Percentiles rank a stretch among this genome's conserved stretches.
These are phyloP conservation scores for Branchipolynoe longqiensis DNA, from an alignment of 2,888 invertebrate species.

Conservation along the genomic window DNA sequence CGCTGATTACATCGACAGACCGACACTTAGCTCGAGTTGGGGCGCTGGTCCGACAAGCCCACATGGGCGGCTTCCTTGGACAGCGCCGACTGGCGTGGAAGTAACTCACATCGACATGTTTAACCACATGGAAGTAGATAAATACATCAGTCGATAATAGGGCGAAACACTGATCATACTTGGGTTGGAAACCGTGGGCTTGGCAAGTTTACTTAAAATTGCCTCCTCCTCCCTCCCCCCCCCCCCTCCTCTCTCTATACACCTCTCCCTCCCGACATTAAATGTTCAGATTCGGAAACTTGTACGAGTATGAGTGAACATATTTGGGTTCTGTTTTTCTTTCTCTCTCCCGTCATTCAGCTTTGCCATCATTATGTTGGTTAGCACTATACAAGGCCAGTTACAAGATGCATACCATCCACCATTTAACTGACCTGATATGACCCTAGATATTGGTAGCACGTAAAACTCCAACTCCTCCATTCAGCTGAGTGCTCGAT, in stretches of 20 bases:
- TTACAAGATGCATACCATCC: too few relatives aligned
- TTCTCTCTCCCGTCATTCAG: too few relatives aligned
- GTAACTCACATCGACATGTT: conserved; percentile 46
- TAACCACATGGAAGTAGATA: conserved; percentile 31
- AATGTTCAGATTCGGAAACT: too few relatives aligned
- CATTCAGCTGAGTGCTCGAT: too few relatives aligned
- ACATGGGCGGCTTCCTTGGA: conserved; percentile 26
- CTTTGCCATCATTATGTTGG: too few relatives aligned
- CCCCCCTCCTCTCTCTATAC: background rate
- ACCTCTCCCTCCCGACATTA: background rate
- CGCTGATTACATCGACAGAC: background rate
- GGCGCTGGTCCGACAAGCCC: background rate
- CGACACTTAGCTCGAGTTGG: conserved; percentile 10
- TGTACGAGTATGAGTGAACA: too few relatives aligned
- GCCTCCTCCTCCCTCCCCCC: background rate
- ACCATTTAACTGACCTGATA: too few relatives aligned
- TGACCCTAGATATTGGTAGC: too few relatives aligned
- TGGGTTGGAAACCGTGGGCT: background rate
- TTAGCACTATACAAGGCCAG: too few relatives aligned
- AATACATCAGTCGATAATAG: conserved; percentile 50
- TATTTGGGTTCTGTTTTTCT: too few relatives aligned
- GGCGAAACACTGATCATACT: background rate
- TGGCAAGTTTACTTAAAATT: conserved; percentile 12
- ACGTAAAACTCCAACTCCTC: too few relatives aligned
- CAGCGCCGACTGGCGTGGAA: background rate